phyloP scores from a whole-genome alignment of 2,113 vertebrate species.

The Myxocyprinus asiaticus region DNA sequence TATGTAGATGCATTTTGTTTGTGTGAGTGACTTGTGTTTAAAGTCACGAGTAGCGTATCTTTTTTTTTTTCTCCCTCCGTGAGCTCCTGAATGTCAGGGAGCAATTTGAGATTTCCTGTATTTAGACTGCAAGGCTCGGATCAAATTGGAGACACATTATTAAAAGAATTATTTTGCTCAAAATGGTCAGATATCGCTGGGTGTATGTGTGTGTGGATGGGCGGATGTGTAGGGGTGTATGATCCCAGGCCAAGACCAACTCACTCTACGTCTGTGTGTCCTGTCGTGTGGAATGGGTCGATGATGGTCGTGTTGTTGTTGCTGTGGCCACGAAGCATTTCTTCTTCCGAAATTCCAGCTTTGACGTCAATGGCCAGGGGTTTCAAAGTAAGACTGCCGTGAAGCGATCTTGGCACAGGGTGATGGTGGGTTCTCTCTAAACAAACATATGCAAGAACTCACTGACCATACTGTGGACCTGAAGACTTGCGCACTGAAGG shows the following conservation, averaged over 20 bases:
- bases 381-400: conserved; percentile 45
- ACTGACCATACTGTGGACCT: conserved; percentile 5
- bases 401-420: conserved; percentile 53
- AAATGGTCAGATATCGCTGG: conserved; percentile 43
- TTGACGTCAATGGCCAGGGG: conserved; percentile 60
- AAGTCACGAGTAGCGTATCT: conserved; percentile 35
- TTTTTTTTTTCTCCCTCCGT: conserved; percentile 9
- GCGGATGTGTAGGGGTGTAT: conserved; percentile 42
- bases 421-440: conserved; percentile 61
- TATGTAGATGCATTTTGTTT: conserved; percentile 33
- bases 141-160: conserved; percentile 47
- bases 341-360: conserved; percentile 47
- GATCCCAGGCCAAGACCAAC: conserved; percentile 61
- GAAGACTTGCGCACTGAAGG: neutral
- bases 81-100: conserved; percentile 50
- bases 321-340: conserved; percentile 55
- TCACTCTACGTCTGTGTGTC: conserved; percentile 22
- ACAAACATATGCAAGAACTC: conserved; percentile 55
- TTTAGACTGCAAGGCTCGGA: conserved; percentile 47
- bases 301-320: conserved; percentile 58
- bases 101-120: conserved; percentile 56
- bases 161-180: conserved; percentile 37
- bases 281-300: conserved; percentile 42
- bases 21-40: conserved; percentile 34
- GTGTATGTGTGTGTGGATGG: conserved; percentile 6